Evolutionary conservation across 2,797 vertebrate genomes (phyloP).

Genomic region (Percopsis omiscomaycus): DNA sequence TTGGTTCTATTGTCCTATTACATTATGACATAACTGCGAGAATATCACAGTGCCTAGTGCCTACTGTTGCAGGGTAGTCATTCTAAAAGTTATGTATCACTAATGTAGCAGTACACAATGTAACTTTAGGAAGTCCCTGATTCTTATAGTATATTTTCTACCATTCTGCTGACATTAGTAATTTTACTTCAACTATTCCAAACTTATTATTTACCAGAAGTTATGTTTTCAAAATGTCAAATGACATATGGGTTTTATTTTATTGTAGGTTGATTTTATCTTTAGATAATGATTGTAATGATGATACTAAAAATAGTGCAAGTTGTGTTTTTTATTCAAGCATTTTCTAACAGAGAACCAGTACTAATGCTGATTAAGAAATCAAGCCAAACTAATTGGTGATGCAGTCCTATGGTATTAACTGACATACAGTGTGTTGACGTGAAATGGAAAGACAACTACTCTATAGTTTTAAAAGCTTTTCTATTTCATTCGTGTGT

Average conservation of each 20-base stretch:
- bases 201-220: too few species aligned
- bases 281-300: neutral
- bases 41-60: neutral
- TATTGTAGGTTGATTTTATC: neutral
- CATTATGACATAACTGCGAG: neutral
- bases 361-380: neutral
- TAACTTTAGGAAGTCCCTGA: neutral
- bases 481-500: constrained; percentile 34
- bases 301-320: too few species aligned
- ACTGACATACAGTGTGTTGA: neutral
- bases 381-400: neutral
- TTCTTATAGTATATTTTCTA: neutral
- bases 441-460: constrained; percentile 5
- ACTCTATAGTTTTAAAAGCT: constrained; percentile 6
- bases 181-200: too few species aligned
- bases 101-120: neutral
- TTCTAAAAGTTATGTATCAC: neutral
- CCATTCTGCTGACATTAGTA: neutral
- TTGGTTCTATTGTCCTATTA: too few species aligned
- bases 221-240: neutral
- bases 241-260: neutral
- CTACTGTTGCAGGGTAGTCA: neutral
- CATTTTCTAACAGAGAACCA: too few species aligned
- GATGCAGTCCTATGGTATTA: neutral
- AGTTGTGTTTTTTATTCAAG: too few species aligned